Evolutionary conservation across 2,113 vertebrate genomes (phyloP).

Genomic region (Melanerpes formicivorus): DNA sequence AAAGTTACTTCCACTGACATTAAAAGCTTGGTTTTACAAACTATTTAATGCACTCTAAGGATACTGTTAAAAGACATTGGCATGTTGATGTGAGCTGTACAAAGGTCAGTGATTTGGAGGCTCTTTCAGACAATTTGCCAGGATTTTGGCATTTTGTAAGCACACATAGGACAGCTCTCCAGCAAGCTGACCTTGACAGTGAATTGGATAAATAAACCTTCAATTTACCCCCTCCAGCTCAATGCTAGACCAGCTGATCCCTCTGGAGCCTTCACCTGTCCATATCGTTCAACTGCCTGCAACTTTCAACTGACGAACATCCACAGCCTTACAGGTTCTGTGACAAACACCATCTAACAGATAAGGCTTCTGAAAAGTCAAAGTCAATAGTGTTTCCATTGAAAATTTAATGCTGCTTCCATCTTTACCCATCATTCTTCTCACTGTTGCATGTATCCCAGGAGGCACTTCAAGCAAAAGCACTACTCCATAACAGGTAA

Average conservation of each 20-base stretch:
- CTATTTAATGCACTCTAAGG: conserved; percentile 89
- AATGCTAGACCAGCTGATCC: conserved; percentile 83
- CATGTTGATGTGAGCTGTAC: conserved; percentile 91
- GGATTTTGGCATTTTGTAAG: conserved; percentile 99
- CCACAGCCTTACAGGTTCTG: conserved; percentile 85
- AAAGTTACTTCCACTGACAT: conserved; percentile 72
- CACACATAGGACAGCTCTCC: conserved; percentile 95
- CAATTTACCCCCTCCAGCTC: conserved; percentile 95
- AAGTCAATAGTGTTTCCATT: conserved; percentile 93
- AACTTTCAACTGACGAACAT: conserved; percentile 85
- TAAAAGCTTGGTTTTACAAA: conserved; percentile 77
- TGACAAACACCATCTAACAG: conserved; percentile 97
- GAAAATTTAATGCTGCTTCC: conserved; percentile 97
- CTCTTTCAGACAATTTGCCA: conserved; percentile 93
- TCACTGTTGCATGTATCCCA: conserved; percentile 80
- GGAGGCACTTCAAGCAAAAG: conserved; percentile 87
- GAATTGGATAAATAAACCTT: conserved; percentile 99
- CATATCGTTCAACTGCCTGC: conserved; percentile 92
- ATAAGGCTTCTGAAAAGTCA: conserved; percentile 93
- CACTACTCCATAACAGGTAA: conserved; percentile 97
- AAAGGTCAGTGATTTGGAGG: conserved; percentile 98
- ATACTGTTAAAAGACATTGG: conserved; percentile 88
- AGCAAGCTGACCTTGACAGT: conserved; percentile 99
- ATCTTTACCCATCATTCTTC: conserved; percentile 88
- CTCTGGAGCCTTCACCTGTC: conserved; percentile 99